Percentiles rank a stretch among this genome's conserved stretches.
phyloP scores from a whole-genome alignment of 2,113 vertebrate species.

The Beaufortia kweichowensis region DNA sequence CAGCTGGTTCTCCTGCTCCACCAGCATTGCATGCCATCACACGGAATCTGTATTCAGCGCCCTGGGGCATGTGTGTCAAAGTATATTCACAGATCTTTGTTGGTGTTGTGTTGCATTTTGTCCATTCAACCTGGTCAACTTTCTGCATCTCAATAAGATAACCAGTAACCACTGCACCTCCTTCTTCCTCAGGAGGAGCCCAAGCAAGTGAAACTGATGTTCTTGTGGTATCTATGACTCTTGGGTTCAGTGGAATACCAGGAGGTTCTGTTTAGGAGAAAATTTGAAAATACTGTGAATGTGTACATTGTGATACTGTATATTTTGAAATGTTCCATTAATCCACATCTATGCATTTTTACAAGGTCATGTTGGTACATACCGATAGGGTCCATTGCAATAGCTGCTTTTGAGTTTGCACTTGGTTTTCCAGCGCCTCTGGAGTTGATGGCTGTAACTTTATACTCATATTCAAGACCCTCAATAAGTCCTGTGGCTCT shows the following conservation, averaged over 20 bases:
- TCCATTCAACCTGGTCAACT: slow-evolving; percentile 97
- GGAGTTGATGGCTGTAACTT: slow-evolving; percentile 92
- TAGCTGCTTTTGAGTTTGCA: slow-evolving; percentile 80
- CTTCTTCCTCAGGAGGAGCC: slow-evolving; percentile 92
- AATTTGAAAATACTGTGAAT: neutral
- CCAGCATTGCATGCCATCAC: slow-evolving; percentile 93
- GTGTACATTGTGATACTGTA: neutral
- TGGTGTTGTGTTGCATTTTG: slow-evolving; percentile 95
- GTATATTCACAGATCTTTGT: slow-evolving; percentile 98
- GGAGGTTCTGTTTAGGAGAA: slow-evolving; percentile 81
- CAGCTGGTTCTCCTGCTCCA: slow-evolving; percentile 91
- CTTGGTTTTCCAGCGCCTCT: slow-evolving; percentile 93
- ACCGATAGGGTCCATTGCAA: slow-evolving; percentile 98
- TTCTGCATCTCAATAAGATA: slow-evolving; percentile 99
- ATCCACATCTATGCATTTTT: neutral
- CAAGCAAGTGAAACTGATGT: slow-evolving; percentile 95
- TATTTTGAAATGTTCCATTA: slow-evolving; percentile 2
- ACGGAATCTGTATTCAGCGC: slow-evolving; percentile 96
- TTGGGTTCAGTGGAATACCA: slow-evolving; percentile 87
- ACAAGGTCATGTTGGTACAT: slow-evolving; percentile 53
- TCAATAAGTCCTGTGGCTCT: slow-evolving; percentile 93
- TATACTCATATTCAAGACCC: slow-evolving; percentile 93
- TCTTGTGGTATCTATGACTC: slow-evolving; percentile 93
- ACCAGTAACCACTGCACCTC: slow-evolving; percentile 89
- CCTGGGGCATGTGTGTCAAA: slow-evolving; percentile 95